Conservation (phyloP, 1,140 invertebrate genomes). For the Apis laboriosa region DNA sequence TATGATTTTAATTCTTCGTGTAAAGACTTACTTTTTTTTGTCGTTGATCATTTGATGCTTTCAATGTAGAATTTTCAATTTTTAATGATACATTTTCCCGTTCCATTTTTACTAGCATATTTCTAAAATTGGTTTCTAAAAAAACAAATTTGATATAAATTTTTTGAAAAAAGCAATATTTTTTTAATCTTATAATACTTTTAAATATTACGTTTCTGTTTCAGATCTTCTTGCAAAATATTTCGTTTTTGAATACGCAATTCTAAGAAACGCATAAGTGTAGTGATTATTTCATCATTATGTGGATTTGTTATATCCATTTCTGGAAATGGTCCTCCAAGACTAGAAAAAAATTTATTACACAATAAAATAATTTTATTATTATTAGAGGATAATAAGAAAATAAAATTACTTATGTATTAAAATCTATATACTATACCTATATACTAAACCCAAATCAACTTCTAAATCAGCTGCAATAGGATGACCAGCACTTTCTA, state of each 20-base stretch:
- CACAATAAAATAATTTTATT: background rate
- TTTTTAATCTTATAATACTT: background rate
- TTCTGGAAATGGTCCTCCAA: conserved; percentile 83
- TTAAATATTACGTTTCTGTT: conserved; percentile 76
- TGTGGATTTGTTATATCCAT: conserved; percentile 85
- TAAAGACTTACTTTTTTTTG: conserved; percentile 78
- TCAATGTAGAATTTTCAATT: conserved; percentile 84
- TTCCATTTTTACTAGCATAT: conserved; percentile 84
- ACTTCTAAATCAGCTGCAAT: conserved; percentile 83
- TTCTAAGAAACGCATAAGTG: conserved; percentile 86
- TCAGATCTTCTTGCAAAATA: conserved; percentile 78
- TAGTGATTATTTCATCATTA: conserved; percentile 84
- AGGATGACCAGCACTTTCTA: conserved; percentile 80
- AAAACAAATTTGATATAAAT: conserved; percentile 22
- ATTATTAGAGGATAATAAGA: background rate
- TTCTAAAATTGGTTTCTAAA: conserved; percentile 84
- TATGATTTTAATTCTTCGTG: conserved; percentile 13
- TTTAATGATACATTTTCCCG: conserved; percentile 84
- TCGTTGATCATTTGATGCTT: conserved; percentile 83
- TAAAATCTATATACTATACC: conserved; percentile 60
- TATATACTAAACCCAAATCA: conserved; percentile 85
- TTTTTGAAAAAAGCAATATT: conserved; percentile 20
- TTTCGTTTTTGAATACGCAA: conserved; percentile 85
- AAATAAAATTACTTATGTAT: background rate
- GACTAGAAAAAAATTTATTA: conserved; percentile 55